Conservation (phyloP, 2,797 vertebrate species). For the Anolis apletophallus region DNA sequence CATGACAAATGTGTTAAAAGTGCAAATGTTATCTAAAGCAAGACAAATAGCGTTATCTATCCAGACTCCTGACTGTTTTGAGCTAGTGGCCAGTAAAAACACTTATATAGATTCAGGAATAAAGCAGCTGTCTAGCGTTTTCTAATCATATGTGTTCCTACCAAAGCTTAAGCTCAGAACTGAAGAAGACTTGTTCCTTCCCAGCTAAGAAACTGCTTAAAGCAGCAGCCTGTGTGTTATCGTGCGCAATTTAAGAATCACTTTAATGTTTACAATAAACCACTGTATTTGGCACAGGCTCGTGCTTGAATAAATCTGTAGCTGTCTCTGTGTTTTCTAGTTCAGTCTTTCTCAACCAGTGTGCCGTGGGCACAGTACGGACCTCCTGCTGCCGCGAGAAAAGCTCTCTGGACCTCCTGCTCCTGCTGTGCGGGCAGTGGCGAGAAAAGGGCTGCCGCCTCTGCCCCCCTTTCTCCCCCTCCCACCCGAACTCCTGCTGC, state of each 20-base stretch:
- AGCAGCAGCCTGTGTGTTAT: not conserved
- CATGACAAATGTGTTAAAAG: not conserved
- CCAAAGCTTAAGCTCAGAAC: not conserved
- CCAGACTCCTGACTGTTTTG: not conserved
- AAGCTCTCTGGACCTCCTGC: too few species aligned
- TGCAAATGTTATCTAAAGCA: not conserved
- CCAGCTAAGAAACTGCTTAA: not conserved
- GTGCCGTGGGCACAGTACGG: too few species aligned
- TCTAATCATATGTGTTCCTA: not conserved
- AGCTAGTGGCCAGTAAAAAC: not conserved
- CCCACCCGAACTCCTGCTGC: too few species aligned
- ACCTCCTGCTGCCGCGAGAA: too few species aligned
- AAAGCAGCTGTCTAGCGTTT: not conserved
- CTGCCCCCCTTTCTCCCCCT: too few species aligned
- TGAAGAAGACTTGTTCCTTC: too few species aligned
- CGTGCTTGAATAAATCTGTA: not conserved
- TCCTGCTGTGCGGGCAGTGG: too few species aligned
- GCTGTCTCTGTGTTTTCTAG: constrained; percentile 5
- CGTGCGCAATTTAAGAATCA: not conserved
- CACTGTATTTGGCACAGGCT: constrained; percentile 7
- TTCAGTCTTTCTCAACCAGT: too few species aligned
- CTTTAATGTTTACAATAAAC: constrained; percentile 19
- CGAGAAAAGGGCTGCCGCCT: too few species aligned
- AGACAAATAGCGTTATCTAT: not conserved
- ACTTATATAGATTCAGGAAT: not conserved